Conservation (phyloP, 2,888 invertebrate genomes). For the Noctua comes region DNA sequence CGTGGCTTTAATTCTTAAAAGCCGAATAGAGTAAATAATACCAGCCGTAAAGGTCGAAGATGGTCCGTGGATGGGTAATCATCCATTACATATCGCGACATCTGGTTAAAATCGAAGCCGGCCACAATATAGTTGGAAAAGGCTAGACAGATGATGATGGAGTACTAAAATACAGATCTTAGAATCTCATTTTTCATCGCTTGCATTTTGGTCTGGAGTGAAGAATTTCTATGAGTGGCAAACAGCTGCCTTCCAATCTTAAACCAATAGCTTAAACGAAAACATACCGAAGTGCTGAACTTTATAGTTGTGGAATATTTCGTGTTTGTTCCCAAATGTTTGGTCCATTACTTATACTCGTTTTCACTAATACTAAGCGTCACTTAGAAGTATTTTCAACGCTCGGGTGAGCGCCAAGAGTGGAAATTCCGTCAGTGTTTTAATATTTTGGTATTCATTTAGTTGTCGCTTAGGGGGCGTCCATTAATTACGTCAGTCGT, state of each 20-base stretch:
- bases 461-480: not conserved
- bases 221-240: not conserved
- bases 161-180: no score
- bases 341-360: constrained; percentile 11
- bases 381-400: not conserved
- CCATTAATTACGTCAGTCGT: no score
- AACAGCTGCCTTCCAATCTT: constrained; percentile 25
- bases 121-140: no score
- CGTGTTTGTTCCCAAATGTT: constrained; percentile 33
- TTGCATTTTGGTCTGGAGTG: not conserved
- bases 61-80: not conserved
- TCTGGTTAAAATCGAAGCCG: not conserved
- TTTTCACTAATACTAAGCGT: not conserved
- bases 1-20: not conserved
- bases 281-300: constrained; percentile 8
- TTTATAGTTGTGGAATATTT: constrained; percentile 37
- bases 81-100: not conserved
- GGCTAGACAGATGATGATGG: no score
- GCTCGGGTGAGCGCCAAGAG: not conserved
- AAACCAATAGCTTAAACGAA: constrained; percentile 2
- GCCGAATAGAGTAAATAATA: not conserved
- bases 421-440: not conserved
- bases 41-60: not conserved
- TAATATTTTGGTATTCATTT: not conserved
- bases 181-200: no score